Conservation (phyloP, 2,113 vertebrate genomes). For the Eupsittula cactorum region DNA sequence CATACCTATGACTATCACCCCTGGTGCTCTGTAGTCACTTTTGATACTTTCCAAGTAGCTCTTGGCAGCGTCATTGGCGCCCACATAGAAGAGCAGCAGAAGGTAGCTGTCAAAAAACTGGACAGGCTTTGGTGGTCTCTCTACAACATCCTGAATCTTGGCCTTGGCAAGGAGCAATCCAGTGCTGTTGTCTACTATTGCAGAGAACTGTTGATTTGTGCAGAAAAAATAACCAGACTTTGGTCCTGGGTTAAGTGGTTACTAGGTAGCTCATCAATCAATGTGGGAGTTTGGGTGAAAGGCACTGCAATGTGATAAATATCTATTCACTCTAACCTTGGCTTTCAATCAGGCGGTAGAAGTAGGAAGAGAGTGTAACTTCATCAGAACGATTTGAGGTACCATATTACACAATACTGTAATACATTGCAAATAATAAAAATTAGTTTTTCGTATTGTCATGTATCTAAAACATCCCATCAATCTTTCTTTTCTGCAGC, state of each 20-base stretch:
- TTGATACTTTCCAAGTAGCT: background rate
- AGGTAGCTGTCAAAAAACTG: background rate
- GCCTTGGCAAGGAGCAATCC: background rate
- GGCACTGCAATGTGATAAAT: background rate
- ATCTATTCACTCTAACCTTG: background rate
- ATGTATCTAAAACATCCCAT: background rate
- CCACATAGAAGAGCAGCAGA: background rate
- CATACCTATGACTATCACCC: background rate
- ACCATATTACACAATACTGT: background rate
- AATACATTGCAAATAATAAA: background rate
- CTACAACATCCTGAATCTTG: background rate
- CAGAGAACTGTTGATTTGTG: background rate
- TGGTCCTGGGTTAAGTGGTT: background rate
- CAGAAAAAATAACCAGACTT: background rate
- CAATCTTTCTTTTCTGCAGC: conserved; percentile 42
- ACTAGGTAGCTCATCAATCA: background rate
- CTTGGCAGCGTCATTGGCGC: background rate
- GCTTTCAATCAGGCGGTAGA: background rate
- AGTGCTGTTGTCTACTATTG: background rate
- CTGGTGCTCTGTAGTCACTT: background rate
- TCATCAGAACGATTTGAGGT: background rate
- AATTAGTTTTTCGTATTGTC: background rate
- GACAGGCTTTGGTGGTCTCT: background rate
- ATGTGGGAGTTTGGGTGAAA: background rate
- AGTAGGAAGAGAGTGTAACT: background rate